Evolutionary conservation across 2,888 invertebrate species (phyloP).

Genomic region (Zaprionus lineosus): DNA sequence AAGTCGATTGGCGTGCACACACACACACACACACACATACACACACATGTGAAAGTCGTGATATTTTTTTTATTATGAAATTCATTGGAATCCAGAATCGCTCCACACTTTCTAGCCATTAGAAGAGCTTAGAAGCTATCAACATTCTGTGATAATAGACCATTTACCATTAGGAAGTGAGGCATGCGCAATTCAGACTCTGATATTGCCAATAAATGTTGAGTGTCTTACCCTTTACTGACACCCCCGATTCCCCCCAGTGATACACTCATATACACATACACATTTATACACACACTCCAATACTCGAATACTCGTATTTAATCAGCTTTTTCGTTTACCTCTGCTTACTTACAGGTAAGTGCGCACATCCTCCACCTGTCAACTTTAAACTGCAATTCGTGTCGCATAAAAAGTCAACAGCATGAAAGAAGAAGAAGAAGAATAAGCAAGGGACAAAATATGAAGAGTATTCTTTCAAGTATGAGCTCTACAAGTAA

Average conservation of each 20-base stretch:
- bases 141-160: conserved; percentile 47
- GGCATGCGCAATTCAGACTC: conserved; percentile 48
- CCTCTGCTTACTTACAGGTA: conserved; percentile 66
- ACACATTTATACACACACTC: conserved; percentile 1
- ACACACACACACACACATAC: background rate
- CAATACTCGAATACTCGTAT: conserved; percentile 38
- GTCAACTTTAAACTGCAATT: conserved; percentile 68
- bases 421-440: background rate
- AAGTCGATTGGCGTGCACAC: conserved; percentile 20
- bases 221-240: conserved; percentile 50
- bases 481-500: conserved; percentile 44
- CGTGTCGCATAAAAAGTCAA: conserved; percentile 37
- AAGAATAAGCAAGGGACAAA: conserved; percentile 1
- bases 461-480: conserved; percentile 26
- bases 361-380: conserved; percentile 58
- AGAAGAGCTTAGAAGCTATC: conserved; percentile 34
- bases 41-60: background rate
- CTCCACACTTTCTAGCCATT: conserved; percentile 10
- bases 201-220: conserved; percentile 63
- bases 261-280: conserved; percentile 10
- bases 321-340: conserved; percentile 65
- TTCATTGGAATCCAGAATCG: conserved; percentile 25
- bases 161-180: conserved; percentile 59
- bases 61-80: too few relatives aligned
- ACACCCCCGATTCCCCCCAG: too few relatives aligned